Conservation (phyloP, 1,140 invertebrate genomes). For the Tigriopus japonicus region DNA sequence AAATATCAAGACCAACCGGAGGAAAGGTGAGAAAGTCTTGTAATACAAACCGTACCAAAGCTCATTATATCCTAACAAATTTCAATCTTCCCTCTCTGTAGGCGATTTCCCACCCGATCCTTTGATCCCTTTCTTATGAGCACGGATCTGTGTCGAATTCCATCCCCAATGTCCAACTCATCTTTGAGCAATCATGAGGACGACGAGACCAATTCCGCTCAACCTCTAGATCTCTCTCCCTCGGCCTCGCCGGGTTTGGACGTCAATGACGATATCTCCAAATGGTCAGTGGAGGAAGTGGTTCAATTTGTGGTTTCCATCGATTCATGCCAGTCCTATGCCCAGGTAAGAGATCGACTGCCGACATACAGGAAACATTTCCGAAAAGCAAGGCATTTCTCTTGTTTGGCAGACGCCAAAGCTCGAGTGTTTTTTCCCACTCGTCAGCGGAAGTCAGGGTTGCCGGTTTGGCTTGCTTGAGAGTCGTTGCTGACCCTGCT, state of each 20-base stretch:
- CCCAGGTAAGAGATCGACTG: neutral
- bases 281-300: conserved; percentile 1
- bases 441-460: neutral
- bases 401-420: neutral
- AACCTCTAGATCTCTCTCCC: neutral
- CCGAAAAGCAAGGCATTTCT: neutral
- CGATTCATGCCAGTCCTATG: neutral
- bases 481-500: no score
- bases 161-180: neutral
- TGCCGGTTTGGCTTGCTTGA: neutral
- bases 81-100: neutral
- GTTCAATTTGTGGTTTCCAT: neutral
- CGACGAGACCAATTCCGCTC: neutral
- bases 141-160: neutral
- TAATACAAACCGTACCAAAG: neutral
- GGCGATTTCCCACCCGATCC: neutral
- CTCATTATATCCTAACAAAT: neutral
- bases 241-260: no score
- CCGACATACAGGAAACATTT: neutral
- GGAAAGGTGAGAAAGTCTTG: neutral
- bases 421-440: no score
- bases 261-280: neutral
- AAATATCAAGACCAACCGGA: neutral
- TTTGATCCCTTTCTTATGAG: neutral
- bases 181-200: neutral